These are phyloP conservation scores for Amphimallon solstitiale DNA, from an alignment of 2,888 invertebrate genomes.

Conservation along the genomic window DNA sequence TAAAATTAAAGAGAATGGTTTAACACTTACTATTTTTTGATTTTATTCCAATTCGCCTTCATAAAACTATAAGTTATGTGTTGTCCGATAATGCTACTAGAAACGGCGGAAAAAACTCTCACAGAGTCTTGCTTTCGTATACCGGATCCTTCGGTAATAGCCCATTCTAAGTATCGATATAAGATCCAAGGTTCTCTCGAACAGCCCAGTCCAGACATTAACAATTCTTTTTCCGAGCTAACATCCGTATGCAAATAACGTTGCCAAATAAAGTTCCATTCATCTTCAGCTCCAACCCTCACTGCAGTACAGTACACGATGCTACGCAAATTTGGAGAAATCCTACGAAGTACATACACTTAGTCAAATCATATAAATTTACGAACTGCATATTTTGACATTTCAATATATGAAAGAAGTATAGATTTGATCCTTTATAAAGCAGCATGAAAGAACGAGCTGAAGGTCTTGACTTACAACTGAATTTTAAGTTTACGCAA, in stretches of 20 bases:
- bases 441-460: no score
- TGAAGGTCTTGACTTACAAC: no score
- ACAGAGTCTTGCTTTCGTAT: constrained; percentile 86
- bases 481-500: no score
- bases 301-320: constrained; percentile 91
- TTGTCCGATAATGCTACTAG: constrained; percentile 80
- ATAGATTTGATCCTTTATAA: no score
- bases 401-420: no score
- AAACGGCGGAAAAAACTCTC: constrained; percentile 80
- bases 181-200: constrained; percentile 85
- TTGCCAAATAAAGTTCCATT: constrained; percentile 91
- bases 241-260: constrained; percentile 79
- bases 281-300: constrained; percentile 80
- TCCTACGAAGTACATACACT: constrained; percentile 64
- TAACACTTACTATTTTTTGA: constrained; percentile 76
- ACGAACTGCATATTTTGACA: no score
- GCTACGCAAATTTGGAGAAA: constrained; percentile 83
- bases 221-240: constrained; percentile 82
- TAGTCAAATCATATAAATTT: constrained; percentile 57
- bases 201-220: constrained; percentile 84
- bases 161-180: constrained; percentile 79
- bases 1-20: no score
- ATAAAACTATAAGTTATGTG: constrained; percentile 84
- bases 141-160: constrained; percentile 76
- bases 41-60: constrained; percentile 77